These are phyloP conservation scores for Molossus molossus DNA, from an alignment of 2,797 vertebrate genomes.

Conservation along the genomic window DNA sequence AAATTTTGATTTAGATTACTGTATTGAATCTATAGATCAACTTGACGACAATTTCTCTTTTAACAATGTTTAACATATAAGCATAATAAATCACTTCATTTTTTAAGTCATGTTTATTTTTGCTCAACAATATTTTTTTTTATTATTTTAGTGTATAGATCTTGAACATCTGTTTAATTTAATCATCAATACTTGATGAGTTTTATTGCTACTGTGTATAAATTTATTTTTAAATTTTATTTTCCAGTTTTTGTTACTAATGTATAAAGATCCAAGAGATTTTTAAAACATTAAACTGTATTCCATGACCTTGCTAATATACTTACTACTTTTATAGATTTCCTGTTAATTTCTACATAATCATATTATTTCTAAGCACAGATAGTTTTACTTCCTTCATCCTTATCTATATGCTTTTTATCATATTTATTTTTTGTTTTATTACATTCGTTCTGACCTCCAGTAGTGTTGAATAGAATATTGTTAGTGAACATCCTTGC, in stretches of 20 bases:
- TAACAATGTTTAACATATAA: background rate
- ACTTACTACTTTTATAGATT: background rate
- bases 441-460: background rate
- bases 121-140: background rate
- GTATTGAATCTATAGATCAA: background rate
- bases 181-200: background rate
- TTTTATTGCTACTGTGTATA: background rate
- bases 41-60: background rate
- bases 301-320: background rate
- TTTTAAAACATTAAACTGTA: background rate
- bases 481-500: background rate
- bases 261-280: background rate
- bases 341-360: background rate
- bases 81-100: background rate
- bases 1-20: background rate
- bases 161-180: background rate
- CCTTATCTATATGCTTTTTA: background rate
- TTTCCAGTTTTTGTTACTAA: background rate
- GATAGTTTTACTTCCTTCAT: background rate
- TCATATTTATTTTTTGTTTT: background rate
- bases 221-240: background rate
- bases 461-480: background rate
- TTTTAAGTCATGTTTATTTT: slow-evolving; percentile 3
- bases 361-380: background rate
- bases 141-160: background rate